These are phyloP conservation scores for Accipiter virgatus DNA, from an alignment of 2,113 vertebrate species.

Conservation along the genomic window DNA sequence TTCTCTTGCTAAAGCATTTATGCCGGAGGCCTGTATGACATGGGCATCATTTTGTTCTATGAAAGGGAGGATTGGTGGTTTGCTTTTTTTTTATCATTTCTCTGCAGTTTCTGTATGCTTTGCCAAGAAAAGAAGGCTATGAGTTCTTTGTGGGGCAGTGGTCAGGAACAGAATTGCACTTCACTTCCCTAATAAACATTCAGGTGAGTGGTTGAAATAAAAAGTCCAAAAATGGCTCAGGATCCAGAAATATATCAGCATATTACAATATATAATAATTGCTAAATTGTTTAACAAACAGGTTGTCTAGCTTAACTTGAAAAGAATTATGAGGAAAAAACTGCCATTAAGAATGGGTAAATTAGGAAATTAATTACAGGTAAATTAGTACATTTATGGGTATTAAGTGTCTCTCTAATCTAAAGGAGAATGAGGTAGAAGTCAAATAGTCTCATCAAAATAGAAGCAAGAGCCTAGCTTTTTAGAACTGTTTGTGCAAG, in stretches of 20 bases:
- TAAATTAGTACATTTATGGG: background rate
- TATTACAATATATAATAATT: background rate
- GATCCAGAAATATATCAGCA: background rate
- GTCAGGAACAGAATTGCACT: constrained; percentile 88
- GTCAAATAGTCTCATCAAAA: background rate
- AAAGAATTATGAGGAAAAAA: background rate
- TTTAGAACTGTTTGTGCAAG: background rate
- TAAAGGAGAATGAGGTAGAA: background rate
- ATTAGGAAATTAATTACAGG: background rate
- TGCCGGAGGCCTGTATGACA: background rate
- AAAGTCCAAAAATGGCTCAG: background rate
- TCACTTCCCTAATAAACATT: constrained; percentile 93
- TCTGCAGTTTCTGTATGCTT: constrained; percentile 88
- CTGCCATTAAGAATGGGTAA: background rate
- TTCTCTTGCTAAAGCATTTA: background rate
- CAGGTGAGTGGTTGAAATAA: constrained; percentile 78
- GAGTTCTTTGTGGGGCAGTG: constrained; percentile 96
- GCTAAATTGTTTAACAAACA: background rate
- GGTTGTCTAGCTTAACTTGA: background rate
- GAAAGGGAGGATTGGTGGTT: background rate
- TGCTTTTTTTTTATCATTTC: background rate
- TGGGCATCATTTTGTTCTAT: background rate
- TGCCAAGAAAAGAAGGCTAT: constrained; percentile 92
- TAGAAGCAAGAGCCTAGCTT: background rate
- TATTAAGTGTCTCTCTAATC: background rate